A percentile compares a stretch with the other conserved stretches of the same genome.
These are phyloP conservation scores for Xenentodon cancila DNA, from an alignment of 2,797 vertebrate genomes.

Conservation along the genomic window DNA sequence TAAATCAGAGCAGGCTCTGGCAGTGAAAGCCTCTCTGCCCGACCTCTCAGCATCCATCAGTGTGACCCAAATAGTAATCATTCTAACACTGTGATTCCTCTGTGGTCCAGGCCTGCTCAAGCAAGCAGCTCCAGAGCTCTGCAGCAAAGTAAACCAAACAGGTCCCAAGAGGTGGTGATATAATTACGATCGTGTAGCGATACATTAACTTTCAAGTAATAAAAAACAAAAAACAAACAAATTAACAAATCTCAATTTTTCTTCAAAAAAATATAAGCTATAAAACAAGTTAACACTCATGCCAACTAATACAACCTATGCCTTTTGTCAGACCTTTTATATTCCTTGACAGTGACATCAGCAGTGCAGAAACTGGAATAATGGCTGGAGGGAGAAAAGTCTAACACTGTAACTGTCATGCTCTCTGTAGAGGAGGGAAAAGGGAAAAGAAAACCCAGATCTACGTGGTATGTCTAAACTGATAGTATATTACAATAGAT, in stretches of 20 bases:
- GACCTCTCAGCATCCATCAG: slow-evolving; percentile 68
- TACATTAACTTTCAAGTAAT: slow-evolving; percentile 31
- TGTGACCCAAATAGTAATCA: slow-evolving; percentile 78
- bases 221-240: slow-evolving; percentile 40
- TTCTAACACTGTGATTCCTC: slow-evolving; percentile 72
- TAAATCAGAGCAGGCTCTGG: slow-evolving; percentile 59
- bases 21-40: slow-evolving; percentile 69
- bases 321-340: neutral
- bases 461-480: neutral
- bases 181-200: slow-evolving; percentile 31
- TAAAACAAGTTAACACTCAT: neutral
- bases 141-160: slow-evolving; percentile 28
- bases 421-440: neutral
- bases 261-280: neutral
- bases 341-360: neutral
- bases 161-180: slow-evolving; percentile 31
- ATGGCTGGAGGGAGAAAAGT: neutral
- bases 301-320: slow-evolving; percentile 2
- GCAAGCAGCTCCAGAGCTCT: slow-evolving; percentile 29
- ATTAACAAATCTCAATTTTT: slow-evolving; percentile 8
- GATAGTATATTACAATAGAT: neutral
- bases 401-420: slow-evolving; percentile 6
- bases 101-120: slow-evolving; percentile 40
- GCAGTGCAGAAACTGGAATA: slow-evolving; percentile 10
- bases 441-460: too few species aligned